Percentiles rank a stretch among this genome's conserved stretches.
phyloP scores from a whole-genome alignment of 2,113 vertebrate genomes.

The Rutilus rutilus region DNA sequence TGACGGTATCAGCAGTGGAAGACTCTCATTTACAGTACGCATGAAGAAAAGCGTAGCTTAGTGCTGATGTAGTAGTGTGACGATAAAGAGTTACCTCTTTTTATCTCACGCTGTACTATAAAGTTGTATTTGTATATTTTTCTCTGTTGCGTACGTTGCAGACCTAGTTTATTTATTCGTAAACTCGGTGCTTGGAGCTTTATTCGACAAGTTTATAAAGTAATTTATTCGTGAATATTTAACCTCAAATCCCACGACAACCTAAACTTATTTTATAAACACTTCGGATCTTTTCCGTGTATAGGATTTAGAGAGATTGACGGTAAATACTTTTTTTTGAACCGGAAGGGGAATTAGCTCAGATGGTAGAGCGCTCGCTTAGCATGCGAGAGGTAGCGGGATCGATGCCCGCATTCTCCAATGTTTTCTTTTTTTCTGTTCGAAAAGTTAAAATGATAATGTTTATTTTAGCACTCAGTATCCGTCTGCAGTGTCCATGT shows the following conservation, averaged over 20 bases:
- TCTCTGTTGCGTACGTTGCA: neutral
- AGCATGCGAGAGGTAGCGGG: constrained; percentile 79
- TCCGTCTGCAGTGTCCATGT: no score
- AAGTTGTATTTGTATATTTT: neutral
- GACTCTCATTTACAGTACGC: neutral
- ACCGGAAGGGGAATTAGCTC: constrained; percentile 75
- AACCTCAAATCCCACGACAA: neutral
- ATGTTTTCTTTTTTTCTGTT: neutral
- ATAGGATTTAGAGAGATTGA: accelerated
- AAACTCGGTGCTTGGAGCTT: neutral
- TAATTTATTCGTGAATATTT: neutral
- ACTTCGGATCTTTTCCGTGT: neutral
- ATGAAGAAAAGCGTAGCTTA: neutral
- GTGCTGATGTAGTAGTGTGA: neutral
- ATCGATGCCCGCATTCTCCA: constrained; percentile 80
- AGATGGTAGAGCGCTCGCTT: constrained; percentile 86
- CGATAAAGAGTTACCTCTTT: neutral
- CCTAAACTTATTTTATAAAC: neutral
- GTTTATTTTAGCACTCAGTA: no score
- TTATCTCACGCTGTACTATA: neutral
- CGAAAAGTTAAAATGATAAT: no score
- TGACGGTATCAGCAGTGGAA: neutral
- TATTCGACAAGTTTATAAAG: neutral
- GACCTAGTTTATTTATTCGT: neutral
- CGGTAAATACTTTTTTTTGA: accelerated